phyloP scores from a whole-genome alignment of 2,797 vertebrate species.

The Hybognathus amarus region DNA sequence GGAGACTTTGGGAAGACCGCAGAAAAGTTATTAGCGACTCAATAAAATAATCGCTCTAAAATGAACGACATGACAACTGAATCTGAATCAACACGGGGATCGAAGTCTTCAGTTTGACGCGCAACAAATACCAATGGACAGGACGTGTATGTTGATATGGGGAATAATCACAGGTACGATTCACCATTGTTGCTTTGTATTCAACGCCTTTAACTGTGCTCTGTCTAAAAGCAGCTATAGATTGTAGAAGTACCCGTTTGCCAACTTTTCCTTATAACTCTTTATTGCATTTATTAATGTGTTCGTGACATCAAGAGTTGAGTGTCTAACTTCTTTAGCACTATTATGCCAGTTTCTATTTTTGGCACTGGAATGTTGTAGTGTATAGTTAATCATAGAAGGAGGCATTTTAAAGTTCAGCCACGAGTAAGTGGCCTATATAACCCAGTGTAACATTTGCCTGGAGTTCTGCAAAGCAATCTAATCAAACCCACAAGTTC shows the following conservation, averaged over 20 bases:
- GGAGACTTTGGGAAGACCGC: slow-evolving; percentile 1
- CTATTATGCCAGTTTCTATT: background rate
- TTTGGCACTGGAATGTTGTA: slow-evolving; percentile 1
- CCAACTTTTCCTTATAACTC: background rate
- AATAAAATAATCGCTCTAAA: background rate
- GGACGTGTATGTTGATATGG: slow-evolving; percentile 36
- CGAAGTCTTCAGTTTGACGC: slow-evolving; percentile 46
- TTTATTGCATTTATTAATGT: background rate
- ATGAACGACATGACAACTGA: background rate
- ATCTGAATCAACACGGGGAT: slow-evolving; percentile 10
- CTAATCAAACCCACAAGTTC: background rate
- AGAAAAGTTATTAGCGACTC: background rate
- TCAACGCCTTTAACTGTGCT: background rate
- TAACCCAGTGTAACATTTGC: background rate
- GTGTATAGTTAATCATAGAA: background rate
- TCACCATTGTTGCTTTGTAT: background rate
- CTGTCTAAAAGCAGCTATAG: background rate
- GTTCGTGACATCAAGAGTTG: background rate
- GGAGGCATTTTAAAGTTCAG: background rate
- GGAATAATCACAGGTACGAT: slow-evolving; percentile 59
- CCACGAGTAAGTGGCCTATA: background rate
- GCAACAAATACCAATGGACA: slow-evolving; percentile 54
- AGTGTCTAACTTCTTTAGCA: background rate
- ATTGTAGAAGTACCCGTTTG: slow-evolving; percentile 4
- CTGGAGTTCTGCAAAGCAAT: slow-evolving; percentile 2